Evolutionary conservation across 30 jellyfish, hydroid and myxozoan genomes (phyloP), one percentile per base, ranked within the genome.

Genomic region (Pelagia noctiluca): DNA sequence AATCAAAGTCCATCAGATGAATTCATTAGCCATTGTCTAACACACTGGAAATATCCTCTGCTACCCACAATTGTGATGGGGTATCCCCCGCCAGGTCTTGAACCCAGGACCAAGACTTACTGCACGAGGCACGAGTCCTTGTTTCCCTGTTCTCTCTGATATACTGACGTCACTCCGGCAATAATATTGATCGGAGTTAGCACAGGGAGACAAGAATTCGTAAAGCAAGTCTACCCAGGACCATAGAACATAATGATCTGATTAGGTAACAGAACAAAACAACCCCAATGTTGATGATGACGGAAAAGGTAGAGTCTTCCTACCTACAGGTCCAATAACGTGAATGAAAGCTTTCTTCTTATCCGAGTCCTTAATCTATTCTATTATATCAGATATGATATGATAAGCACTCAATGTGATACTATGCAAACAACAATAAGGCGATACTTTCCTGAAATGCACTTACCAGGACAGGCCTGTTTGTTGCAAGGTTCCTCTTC

Each of bases 391-490:
- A n/a, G n/a, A n/a, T n/a, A n/a, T n/a, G n/a, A n/a, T n/a, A n/a
- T n/a, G n/a, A n/a, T n/a, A n/a, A n/a, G n/a, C n/a, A n/a, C n/a
- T n/a, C n/a, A n/a, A n/a, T n/a, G n/a, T n/a, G n/a, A 42, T 5
- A 42, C 12, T 8, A 42, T 5, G 57, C 57, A 42, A 42, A 42
- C 8, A 5, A 42, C 57, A 42, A 42, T 42, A 42, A 42, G 8
- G 57, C n/a, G n/a, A n/a, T n/a, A 42, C 16, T 5, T 5, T 42
- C 57, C 8, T 8, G 16, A 57, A 16, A 11, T 7, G 21, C 11
- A 34, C 2, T 61, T 79, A 88, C 96, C 71, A 34, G 94, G 96
- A 29, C 96, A 87, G 4, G 77, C 42, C 49, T 78, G 52, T 10
- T 35, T 47, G 19, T 50, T 54, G 36, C 96, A 87, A 10, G 63